Evolutionary conservation across 2,888 invertebrate species (phyloP).

Genomic region (Branchellion lobata): DNA sequence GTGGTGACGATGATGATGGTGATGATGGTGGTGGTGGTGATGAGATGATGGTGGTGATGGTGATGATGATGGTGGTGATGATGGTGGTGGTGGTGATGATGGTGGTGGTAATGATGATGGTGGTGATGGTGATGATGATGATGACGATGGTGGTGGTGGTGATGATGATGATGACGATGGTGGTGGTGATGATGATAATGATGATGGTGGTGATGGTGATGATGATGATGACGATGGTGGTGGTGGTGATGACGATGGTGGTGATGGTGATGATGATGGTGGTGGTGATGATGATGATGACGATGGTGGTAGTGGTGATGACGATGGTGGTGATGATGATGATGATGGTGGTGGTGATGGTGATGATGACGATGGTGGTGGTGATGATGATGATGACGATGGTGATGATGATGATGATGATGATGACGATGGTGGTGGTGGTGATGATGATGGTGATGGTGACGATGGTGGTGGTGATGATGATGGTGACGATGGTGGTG

Average conservation of each 20-base stretch:
- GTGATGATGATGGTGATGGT: background rate
- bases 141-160: too few relatives aligned
- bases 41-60: background rate
- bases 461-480: background rate
- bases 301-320: background rate
- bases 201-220: background rate
- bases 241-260: constrained; percentile 10
- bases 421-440: background rate
- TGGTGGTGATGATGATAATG: background rate
- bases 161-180: background rate
- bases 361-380: background rate
- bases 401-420: background rate
- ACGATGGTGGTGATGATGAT: background rate
- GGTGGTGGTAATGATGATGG: too few relatives aligned
- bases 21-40: background rate
- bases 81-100: too few relatives aligned
- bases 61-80: too few relatives aligned
- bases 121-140: too few relatives aligned
- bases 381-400: background rate
- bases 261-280: background rate
- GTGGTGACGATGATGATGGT: background rate
- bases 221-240: constrained; percentile 17
- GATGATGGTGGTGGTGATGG: background rate
- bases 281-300: background rate
- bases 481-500: background rate